Percentiles rank a stretch among this genome's conserved stretches.
Conservation (phyloP, 2,113 vertebrate genomes). For the Empidonax traillii region DNA sequence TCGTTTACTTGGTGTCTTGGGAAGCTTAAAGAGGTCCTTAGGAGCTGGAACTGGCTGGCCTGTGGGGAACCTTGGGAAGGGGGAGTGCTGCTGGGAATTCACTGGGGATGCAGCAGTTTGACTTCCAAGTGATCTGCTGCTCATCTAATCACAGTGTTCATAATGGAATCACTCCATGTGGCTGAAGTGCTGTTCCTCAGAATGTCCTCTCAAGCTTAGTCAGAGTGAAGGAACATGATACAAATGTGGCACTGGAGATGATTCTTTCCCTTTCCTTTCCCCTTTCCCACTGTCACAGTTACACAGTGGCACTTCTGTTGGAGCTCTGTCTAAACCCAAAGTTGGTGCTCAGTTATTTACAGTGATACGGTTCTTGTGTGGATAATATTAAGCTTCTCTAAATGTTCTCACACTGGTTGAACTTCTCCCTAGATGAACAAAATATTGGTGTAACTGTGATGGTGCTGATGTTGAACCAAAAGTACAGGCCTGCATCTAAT, state of each 20-base stretch:
- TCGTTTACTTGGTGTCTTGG: not conserved
- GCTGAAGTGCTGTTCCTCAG: not conserved
- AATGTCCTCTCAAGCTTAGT: not conserved
- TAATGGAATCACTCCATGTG: not conserved
- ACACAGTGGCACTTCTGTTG: not conserved
- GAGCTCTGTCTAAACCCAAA: not conserved
- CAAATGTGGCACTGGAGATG: not conserved
- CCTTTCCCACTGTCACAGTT: no score
- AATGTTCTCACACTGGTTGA: not conserved
- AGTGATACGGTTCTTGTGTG: not conserved
- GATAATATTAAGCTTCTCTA: not conserved
- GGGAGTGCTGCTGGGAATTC: not conserved
- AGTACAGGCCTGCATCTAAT: not conserved
- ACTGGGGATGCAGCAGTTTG: not conserved
- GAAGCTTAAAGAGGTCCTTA: not conserved
- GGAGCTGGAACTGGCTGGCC: not conserved
- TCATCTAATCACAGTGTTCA: not conserved
- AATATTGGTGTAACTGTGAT: not conserved
- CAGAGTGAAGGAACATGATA: not conserved
- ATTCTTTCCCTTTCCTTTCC: not conserved
- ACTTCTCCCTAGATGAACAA: not conserved
- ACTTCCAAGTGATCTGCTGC: slow-evolving; percentile 4
- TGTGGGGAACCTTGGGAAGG: not conserved
- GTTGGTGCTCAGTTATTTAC: not conserved
- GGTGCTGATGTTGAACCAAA: not conserved